phyloP scores from a whole-genome alignment of 2,888 invertebrate genomes.

The Lepas anatifera region DNA sequence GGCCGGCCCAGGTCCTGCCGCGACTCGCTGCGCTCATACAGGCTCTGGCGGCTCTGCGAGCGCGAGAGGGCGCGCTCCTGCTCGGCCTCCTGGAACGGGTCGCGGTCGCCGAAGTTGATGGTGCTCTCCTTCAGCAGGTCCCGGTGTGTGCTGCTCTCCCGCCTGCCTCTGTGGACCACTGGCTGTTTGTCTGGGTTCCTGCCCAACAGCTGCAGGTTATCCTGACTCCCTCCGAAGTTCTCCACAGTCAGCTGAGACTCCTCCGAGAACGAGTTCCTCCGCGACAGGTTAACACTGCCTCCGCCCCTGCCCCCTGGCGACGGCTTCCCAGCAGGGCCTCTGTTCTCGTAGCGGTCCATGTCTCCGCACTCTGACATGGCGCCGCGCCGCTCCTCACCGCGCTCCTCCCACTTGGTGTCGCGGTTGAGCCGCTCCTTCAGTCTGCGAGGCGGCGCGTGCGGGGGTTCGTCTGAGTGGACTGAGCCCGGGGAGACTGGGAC shows the following conservation, averaged over 20 bases:
- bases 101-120: constrained; percentile 18
- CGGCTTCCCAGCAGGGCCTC: constrained; percentile 25
- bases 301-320: constrained; percentile 22
- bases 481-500: constrained; percentile 20
- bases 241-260: constrained; percentile 79
- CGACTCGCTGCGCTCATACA: constrained; percentile 22
- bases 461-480: constrained; percentile 14
- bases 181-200: constrained; percentile 67
- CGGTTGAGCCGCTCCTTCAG: constrained; percentile 48
- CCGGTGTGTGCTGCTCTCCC: constrained; percentile 17
- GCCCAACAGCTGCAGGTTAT: constrained; percentile 69
- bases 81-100: constrained; percentile 9
- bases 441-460: constrained; percentile 14
- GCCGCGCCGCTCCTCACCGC: constrained; percentile 36
- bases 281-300: constrained; percentile 56
- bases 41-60: constrained; percentile 18
- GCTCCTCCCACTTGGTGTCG: constrained; percentile 54
- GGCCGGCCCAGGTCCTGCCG: constrained; percentile 20
- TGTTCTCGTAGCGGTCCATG: background rate
- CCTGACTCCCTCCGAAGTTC: constrained; percentile 78
- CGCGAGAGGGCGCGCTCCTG: constrained; percentile 18
- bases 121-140: constrained; percentile 18
- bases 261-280: constrained; percentile 60
- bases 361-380: constrained; percentile 16
- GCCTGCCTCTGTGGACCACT: constrained; percentile 29